phyloP scores from a whole-genome alignment of 1,140 invertebrate genomes.

The Calosoma granatense region DNA sequence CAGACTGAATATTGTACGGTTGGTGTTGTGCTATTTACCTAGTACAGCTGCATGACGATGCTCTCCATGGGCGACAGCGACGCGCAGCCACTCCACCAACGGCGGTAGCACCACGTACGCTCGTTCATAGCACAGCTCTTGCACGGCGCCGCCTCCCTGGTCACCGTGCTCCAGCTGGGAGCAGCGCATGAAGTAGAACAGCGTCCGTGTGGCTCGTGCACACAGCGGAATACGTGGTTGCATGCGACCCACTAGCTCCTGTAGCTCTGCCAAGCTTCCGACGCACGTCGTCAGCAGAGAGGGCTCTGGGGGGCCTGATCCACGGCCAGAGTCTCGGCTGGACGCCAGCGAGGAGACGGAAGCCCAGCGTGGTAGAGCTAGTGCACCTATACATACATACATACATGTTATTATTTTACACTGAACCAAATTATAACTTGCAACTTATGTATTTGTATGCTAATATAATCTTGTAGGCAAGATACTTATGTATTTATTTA shows the following conservation, averaged over 20 bases:
- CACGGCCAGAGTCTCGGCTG: constrained; percentile 31
- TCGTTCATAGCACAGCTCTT: constrained; percentile 74
- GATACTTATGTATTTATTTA: too few relatives aligned
- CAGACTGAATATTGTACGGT: too few relatives aligned
- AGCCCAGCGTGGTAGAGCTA: constrained; percentile 78
- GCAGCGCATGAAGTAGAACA: constrained; percentile 87
- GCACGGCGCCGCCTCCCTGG: constrained; percentile 37
- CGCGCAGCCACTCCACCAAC: constrained; percentile 76
- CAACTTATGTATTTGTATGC: neutral
- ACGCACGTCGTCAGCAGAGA: constrained; percentile 79
- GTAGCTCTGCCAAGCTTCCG: constrained; percentile 64
- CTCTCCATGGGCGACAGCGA: constrained; percentile 69
- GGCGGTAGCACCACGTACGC: constrained; percentile 80
- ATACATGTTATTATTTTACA: too few relatives aligned
- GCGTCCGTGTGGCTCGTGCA: constrained; percentile 57
- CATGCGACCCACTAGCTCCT: constrained; percentile 57
- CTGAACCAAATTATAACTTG: too few relatives aligned
- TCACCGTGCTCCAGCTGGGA: constrained; percentile 57
- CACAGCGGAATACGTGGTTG: constrained; percentile 47
- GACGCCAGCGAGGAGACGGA: constrained; percentile 58
- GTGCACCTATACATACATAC: constrained; percentile 49
- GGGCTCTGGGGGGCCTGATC: constrained; percentile 45
- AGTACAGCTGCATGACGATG: constrained; percentile 55
- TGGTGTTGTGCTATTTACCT: too few relatives aligned
- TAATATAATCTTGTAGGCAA: neutral